phyloP scores from a whole-genome alignment of 2,888 invertebrate species.

The Caenorhabditis doughertyi region DNA sequence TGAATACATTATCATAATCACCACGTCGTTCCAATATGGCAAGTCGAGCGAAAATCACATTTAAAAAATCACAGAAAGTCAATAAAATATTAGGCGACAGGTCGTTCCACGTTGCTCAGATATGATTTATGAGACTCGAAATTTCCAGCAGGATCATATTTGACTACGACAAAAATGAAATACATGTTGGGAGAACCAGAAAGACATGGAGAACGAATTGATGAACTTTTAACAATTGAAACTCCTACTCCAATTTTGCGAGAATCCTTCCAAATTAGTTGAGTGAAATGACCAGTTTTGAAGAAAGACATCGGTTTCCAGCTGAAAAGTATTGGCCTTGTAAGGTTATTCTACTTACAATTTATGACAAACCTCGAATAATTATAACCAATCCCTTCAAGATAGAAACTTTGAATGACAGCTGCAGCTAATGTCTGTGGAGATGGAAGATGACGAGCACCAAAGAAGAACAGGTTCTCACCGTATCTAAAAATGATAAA shows the following conservation, averaged over 20 bases:
- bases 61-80: too few relatives aligned
- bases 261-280: conserved; percentile 77
- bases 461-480: conserved; percentile 79
- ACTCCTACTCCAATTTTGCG: conserved; percentile 78
- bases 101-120: conserved; percentile 69
- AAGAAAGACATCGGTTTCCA: conserved; percentile 70
- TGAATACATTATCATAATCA: conserved; percentile 17
- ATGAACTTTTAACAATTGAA: conserved; percentile 62
- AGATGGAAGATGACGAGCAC: conserved; percentile 68
- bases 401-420: conserved; percentile 76
- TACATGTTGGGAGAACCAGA: conserved; percentile 50
- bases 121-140: conserved; percentile 69
- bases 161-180: conserved; percentile 76
- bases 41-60: neutral
- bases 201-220: conserved; percentile 57
- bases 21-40: conserved; percentile 45
- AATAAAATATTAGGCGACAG: conserved; percentile 46
- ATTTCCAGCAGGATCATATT: conserved; percentile 79
- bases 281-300: conserved; percentile 80
- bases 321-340: conserved; percentile 59
- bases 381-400: conserved; percentile 76
- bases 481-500: conserved; percentile 73
- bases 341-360: neutral
- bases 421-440: conserved; percentile 77
- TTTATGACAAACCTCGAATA: conserved; percentile 67